Evolutionary conservation across 2,888 invertebrate species (phyloP), one percentile per base, ranked within the genome.

Genomic region (Petrolisthes cinctipes): DNA sequence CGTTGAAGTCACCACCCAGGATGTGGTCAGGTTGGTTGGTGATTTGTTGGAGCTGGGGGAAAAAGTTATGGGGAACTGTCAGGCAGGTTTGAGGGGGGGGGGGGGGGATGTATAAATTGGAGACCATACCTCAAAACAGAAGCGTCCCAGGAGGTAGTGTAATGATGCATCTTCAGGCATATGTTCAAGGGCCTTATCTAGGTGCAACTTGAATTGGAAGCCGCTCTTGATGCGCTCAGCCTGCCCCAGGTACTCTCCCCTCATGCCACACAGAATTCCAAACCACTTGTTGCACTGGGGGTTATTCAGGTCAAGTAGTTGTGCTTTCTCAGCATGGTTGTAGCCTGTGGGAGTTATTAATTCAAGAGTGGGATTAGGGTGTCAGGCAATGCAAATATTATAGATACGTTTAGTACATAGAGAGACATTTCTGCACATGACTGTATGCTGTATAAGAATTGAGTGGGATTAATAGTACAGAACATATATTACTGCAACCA

Each of bases 201-300:
- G 94, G 92, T 96, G 96, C 90, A 95, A 93, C 92, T 95, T 95
- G 92, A 96, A 96, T 51, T 93, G 91, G 91, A 94, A 94, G 0
- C 95, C 96, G 92, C 95, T 95, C 91, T 94, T 92, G 82, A 96
- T 95, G 93, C 94, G 95, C 75, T 95, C 95, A 92, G 94, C 94
- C 4, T 94, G 93, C 0, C 94, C 93, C 85, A 95, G 93, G 92
- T 94, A 95, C 86, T 95, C 95, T 57, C 94, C 94, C 83, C 95
- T 93, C 80, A 94, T 93, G 20, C 96, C 96, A 81, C 95, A 92
- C 17, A 95, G 93, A 81, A 96, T 95, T 3, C 96, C 96, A 92
- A 91, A 93, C 96, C 96, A 96, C 92, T 96, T 96, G 92, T 96
- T 95, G 20, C 95, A 94, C 91, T 95, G 94, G 0, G 94, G 93